Conservation (phyloP, 2,797 vertebrate genomes). For the Bucorvus abyssinicus region DNA sequence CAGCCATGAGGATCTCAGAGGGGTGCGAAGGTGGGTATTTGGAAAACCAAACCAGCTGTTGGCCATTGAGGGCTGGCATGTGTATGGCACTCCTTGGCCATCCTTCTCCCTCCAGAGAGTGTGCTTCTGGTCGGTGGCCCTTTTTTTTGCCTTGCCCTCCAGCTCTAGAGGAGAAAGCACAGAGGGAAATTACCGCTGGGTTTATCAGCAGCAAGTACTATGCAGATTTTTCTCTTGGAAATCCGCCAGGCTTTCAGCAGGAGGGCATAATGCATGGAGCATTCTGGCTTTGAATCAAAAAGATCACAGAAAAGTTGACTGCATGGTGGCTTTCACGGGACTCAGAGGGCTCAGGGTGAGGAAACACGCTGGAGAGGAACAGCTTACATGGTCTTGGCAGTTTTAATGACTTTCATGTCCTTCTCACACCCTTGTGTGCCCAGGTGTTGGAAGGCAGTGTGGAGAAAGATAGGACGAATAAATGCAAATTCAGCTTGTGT, state of each 20-base stretch:
- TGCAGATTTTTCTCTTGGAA: slow-evolving; percentile 29
- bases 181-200: background rate
- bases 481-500: background rate
- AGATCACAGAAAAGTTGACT: slow-evolving; percentile 27
- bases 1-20: fast-evolving
- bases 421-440: background rate
- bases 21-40: background rate
- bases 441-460: background rate
- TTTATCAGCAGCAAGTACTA: background rate
- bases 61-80: background rate
- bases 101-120: background rate
- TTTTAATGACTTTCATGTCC: background rate
- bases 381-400: background rate
- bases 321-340: background rate
- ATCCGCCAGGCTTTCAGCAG: background rate
- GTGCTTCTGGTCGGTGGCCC: background rate
- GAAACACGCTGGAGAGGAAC: background rate
- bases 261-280: background rate
- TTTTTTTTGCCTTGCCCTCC: background rate
- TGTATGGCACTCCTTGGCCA: fast-evolving
- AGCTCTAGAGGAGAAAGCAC: background rate
- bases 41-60: background rate
- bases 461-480: background rate
- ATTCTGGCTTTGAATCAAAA: slow-evolving; percentile 5
- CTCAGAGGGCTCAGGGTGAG: background rate